A percentile compares a stretch with the other conserved stretches of the same genome.
These are phyloP conservation scores for Acanthornis magna DNA, from an alignment of 2,797 vertebrate species.

Conservation along the genomic window DNA sequence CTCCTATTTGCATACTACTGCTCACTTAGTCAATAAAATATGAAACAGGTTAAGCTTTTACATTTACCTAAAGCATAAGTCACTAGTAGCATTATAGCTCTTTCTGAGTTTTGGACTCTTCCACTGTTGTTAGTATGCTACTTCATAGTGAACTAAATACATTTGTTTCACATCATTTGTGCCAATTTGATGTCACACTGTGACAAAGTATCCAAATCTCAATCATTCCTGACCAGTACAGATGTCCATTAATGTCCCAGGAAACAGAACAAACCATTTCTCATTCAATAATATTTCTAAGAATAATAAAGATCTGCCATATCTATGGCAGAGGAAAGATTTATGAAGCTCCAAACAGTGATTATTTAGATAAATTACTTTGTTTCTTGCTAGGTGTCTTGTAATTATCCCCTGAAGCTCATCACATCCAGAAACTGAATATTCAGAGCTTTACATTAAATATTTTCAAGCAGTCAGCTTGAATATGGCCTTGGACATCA, in stretches of 20 bases:
- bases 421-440: neutral
- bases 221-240: neutral
- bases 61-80: neutral
- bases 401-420: neutral
- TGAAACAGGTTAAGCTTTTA: neutral
- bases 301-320: neutral
- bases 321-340: neutral
- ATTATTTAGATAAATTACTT: neutral
- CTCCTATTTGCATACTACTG: neutral
- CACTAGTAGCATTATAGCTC: neutral
- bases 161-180: neutral
- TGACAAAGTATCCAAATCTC: neutral
- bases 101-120: neutral
- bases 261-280: neutral
- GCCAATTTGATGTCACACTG: neutral
- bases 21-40: neutral
- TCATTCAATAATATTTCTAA: neutral
- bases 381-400: neutral
- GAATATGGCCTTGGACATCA: neutral
- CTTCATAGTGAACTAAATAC: neutral
- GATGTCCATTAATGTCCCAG: neutral
- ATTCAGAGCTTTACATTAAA: neutral
- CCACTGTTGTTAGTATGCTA: neutral
- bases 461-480: neutral
- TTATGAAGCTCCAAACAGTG: neutral